Base-by-base conservation (phyloP, 2,113 vertebrate genomes). In the Nerophis ophidion region DNA sequence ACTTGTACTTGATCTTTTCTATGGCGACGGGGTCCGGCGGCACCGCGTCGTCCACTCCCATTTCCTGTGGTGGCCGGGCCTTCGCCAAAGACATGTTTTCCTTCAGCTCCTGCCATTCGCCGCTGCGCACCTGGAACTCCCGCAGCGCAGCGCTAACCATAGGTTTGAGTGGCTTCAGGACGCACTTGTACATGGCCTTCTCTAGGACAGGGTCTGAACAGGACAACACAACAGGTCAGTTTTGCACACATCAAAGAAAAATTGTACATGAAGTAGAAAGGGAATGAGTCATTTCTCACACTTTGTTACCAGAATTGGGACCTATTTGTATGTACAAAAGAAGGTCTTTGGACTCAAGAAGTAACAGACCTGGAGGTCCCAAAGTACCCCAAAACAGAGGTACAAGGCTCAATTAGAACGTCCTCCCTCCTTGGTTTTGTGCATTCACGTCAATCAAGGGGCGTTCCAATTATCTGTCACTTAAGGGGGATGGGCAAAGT, bases 141-240 rank as follows among this genome's bases (percentile, higher is more conserved):
- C 89, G 91, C 77, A 98, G 77, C 77, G 92, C 92, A 0, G 60
- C 71, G 47, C 90, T 90, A 53, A 98, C 83, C 48, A 94, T 89
- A 10, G 86, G 80, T 70, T 94, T 95, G 48, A 97, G 76, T 0
- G 93, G 93, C 79, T 97, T 97, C 84, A 97, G 75, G 70, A 98
- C 91, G 59, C 94, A 96, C 76, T 97, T 98, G 77, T 97, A 93
- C 93, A 98, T 93, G 75, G 96, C 93, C 68, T 97, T 97, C 76
- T 98, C 96, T 86, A 98, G 78, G 45, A 98, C 93, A 11, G 85
- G 84, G 84, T 96, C 95, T 98, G 86, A 46, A 81, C 0, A 38
- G 68, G 34, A 83, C 1, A 40, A 33, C 70, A 56, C 44, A 13
- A 40, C 1, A 8, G n/a, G 7, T 45, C 8, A 15, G 16, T 48